phyloP scores from a whole-genome alignment of 2,113 vertebrate genomes.

The Strix uralensis region DNA sequence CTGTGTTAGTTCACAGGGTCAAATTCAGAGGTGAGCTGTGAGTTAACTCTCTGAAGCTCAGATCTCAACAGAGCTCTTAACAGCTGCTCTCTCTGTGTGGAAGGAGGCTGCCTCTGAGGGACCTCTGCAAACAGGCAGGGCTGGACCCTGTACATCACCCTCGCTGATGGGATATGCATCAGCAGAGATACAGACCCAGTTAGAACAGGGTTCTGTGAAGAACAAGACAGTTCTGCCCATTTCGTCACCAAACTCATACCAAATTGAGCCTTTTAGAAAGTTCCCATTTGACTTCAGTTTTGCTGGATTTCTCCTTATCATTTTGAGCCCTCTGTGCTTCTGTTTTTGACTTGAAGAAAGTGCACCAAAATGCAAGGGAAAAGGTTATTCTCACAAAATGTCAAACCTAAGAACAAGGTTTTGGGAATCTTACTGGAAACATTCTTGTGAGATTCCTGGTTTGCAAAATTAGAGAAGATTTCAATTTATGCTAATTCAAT shows the following conservation, averaged over 20 bases:
- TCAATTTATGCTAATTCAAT: not conserved
- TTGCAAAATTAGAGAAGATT: not conserved
- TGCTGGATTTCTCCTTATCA: not conserved
- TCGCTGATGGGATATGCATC: not conserved
- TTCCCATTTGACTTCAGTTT: not conserved
- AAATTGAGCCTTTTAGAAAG: not conserved
- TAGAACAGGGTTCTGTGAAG: not conserved
- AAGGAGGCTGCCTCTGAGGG: not conserved
- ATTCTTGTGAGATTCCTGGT: not conserved
- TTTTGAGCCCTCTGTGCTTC: not conserved
- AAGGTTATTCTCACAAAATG: not conserved
- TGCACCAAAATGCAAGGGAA: not conserved
- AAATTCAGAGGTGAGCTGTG: not conserved
- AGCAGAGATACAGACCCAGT: accelerated
- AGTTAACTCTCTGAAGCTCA: not conserved
- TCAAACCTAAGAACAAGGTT: not conserved
- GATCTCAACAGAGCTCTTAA: not conserved
- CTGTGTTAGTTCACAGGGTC: not conserved
- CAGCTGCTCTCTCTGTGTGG: not conserved
- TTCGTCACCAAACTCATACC: not conserved
- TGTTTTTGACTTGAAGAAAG: not conserved
- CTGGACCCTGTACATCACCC: not conserved
- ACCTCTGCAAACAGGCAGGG: not conserved
- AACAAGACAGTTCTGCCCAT: not conserved
- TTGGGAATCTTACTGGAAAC: not conserved